Percentiles rank a stretch among this genome's conserved stretches.
Conservation (phyloP, 2,888 invertebrate species). For the Orthonevra nobilis region DNA sequence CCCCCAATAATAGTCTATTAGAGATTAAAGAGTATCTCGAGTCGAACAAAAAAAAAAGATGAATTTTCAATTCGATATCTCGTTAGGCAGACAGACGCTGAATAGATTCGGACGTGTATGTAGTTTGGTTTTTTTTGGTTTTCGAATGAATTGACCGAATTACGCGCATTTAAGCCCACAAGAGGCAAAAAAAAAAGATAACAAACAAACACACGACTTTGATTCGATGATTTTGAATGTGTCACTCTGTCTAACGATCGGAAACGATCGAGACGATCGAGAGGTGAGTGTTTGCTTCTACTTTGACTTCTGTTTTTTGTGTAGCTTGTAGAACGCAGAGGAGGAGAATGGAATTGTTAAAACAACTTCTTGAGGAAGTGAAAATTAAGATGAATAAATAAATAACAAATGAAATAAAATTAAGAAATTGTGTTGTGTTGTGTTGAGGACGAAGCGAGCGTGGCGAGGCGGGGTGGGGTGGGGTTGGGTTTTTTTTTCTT, state of each 20-base stretch:
- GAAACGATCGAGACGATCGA: slow-evolving; percentile 30
- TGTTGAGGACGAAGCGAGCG: neutral
- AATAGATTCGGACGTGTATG: too few species aligned
- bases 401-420: slow-evolving; percentile 46
- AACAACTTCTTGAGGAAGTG: slow-evolving; percentile 53
- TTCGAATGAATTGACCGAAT: slow-evolving; percentile 62
- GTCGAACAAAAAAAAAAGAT: neutral
- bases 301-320: neutral
- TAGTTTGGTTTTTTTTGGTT: too few species aligned
- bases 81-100: slow-evolving; percentile 60
- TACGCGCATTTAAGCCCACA: slow-evolving; percentile 57
- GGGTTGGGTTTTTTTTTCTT: too few species aligned
- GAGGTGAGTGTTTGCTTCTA: slow-evolving; percentile 26
- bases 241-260: slow-evolving; percentile 59
- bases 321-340: neutral
- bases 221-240: slow-evolving; percentile 39
- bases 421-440: slow-evolving; percentile 31
- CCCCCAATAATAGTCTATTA: slow-evolving; percentile 53
- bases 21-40: slow-evolving; percentile 43
- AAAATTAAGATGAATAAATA: slow-evolving; percentile 58
- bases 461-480: neutral
- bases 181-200: slow-evolving; percentile 29
- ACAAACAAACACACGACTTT: slow-evolving; percentile 18
- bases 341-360: slow-evolving; percentile 26
- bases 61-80: slow-evolving; percentile 49